These are phyloP conservation scores for Campoletis sonorensis DNA, from an alignment of 1,140 invertebrate genomes.

Conservation along the genomic window DNA sequence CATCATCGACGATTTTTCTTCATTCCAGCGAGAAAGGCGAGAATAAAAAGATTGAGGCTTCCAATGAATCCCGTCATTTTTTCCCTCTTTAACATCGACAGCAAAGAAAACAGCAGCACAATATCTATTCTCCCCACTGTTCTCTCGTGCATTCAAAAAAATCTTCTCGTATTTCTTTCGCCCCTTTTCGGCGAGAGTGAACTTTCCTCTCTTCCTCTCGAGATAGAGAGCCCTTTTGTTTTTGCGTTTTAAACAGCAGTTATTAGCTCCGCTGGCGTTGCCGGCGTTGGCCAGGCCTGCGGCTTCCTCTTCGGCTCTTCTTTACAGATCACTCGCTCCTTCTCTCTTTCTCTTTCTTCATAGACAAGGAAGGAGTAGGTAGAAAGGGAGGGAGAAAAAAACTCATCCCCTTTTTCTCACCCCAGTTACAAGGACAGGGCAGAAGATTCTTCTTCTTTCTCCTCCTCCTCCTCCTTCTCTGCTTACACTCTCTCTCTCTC, in stretches of 20 bases:
- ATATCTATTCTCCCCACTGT: no score
- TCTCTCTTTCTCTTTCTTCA: neutral
- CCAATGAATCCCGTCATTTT: slow-evolving; percentile 24
- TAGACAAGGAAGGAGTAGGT: neutral
- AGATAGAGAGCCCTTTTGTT: slow-evolving; percentile 62
- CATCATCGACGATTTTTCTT: slow-evolving; percentile 21
- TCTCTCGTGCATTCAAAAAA: neutral
- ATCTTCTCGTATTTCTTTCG: slow-evolving; percentile 5
- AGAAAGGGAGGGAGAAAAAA: slow-evolving; percentile 1
- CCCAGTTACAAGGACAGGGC: slow-evolving; percentile 42
- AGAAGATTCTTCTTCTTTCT: slow-evolving; percentile 15
- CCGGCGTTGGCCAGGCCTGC: slow-evolving; percentile 48
- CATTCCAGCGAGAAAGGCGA: neutral
- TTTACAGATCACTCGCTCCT: slow-evolving; percentile 15
- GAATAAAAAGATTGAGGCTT: neutral
- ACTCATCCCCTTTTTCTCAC: slow-evolving; percentile 54
- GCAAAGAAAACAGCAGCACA: neutral
- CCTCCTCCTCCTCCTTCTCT: neutral
- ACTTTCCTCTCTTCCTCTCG: no score
- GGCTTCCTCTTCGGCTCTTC: slow-evolving; percentile 49
- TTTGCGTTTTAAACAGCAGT: slow-evolving; percentile 72
- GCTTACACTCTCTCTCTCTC: neutral
- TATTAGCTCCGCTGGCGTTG: slow-evolving; percentile 66
- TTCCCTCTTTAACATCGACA: slow-evolving; percentile 21
- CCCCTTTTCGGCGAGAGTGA: slow-evolving; percentile 6